Base-by-base conservation (phyloP, 2,888 invertebrate genomes). In the Galeopsomyia nigrocyanea region DNA sequence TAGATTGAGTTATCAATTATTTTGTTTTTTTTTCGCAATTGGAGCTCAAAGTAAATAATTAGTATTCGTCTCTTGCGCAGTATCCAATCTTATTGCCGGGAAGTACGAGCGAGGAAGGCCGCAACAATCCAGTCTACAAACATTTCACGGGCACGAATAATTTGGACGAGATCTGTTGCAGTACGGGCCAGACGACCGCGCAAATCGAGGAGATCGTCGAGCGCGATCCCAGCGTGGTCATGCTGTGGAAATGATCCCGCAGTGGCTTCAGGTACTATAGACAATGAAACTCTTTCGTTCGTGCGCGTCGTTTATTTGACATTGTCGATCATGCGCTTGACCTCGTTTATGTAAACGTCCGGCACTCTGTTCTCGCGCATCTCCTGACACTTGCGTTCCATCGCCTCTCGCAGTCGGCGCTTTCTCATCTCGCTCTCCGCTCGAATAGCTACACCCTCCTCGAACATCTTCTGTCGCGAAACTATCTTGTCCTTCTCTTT, bases 101-200 rank as follows among this genome's bases (percentile, higher is more conserved):
- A 53, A 77, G 78, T 26, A 76, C 79, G 51, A 82, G 77, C 26
- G 83, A 83, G 26, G 83, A 84, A 39, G 77, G 78, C 10, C 82
- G 80, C 50, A 84, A 75, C 68, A 84, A 89, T 81, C 87, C 88
- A 0, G 85, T 88, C 14, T 89, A 88, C 77, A 88, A 88, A 64
- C 89, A 93, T 80, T 94, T 96, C 82, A 94, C 93, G 57, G 97
- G 97, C 0, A 88, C 90, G 0, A 92, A 93, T 76, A 94, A 93
- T 83, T 90, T 93, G 71, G 97, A 98, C 87, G 95, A 97, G 87
- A 96, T 98, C 80, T 97, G 97, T 86, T 95, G 96, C 83, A 90
- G 93, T 71, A 93, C 94, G 13, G 92, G 93, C 17, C 89, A 95
- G 56, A 92, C 92, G 68, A 89, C 92, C 7, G 91, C 91, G 55